phyloP scores from a whole-genome alignment of 2,797 vertebrate species.

The Gila robusta region DNA sequence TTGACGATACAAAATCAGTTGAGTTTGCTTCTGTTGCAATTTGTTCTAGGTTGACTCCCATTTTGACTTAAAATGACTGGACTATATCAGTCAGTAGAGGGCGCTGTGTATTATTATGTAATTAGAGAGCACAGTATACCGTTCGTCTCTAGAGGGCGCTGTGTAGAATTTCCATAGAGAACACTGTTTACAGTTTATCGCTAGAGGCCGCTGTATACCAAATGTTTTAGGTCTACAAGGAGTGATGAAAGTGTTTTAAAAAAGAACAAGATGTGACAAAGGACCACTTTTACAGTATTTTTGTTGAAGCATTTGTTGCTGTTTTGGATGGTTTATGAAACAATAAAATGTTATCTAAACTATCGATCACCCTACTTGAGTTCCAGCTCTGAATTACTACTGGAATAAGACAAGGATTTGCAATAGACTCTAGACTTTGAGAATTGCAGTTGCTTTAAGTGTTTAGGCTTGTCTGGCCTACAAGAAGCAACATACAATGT shows the following conservation, averaged over 20 bases:
- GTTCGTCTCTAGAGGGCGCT: not conserved
- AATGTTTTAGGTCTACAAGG: not conserved
- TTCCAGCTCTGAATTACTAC: not conserved
- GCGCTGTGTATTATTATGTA: not conserved
- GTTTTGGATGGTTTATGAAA: not conserved
- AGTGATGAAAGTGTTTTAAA: not conserved
- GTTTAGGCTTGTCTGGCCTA: not conserved
- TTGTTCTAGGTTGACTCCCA: too few relatives aligned
- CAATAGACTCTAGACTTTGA: not conserved
- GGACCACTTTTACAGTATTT: not conserved
- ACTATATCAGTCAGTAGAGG: not conserved
- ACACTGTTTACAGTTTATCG: not conserved
- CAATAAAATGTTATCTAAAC: not conserved
- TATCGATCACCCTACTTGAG: not conserved
- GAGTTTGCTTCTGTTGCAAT: too few relatives aligned
- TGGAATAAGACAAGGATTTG: not conserved
- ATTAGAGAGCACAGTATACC: not conserved
- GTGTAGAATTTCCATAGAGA: not conserved
- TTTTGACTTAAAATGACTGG: too few relatives aligned
- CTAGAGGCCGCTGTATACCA: constrained; percentile 18
- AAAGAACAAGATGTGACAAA: not conserved
- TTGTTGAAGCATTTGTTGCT: not conserved
- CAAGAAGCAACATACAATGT: not conserved
- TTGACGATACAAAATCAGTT: too few relatives aligned
- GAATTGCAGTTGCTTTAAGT: not conserved